Base-by-base conservation (phyloP, 2,113 vertebrate species). In the Nesogale talazaci region DNA sequence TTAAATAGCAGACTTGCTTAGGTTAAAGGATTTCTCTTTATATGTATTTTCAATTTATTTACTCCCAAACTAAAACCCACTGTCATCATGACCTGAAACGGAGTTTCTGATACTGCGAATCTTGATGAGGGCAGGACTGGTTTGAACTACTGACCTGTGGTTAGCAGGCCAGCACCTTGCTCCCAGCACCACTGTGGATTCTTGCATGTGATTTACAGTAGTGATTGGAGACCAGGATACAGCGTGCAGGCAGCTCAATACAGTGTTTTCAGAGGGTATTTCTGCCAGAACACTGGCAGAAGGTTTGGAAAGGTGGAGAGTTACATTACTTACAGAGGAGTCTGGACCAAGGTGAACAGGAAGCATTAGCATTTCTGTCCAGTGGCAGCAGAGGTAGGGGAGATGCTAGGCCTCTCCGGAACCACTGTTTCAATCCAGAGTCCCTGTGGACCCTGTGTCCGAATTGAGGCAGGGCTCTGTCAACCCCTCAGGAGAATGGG, bases 361-460 rank as follows among this genome's bases (percentile, higher is more conserved):
- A 11, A 31, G 29, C n/a, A 29, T 34, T 40, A 0, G 46, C 46
- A 52, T 76, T 80, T 38, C 63, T 87, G 42, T 31, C 74, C 16
- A 6, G 15, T 6, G 19, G 56, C 9, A 20, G 57, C 5, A 29
- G 42, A 8, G 1, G 10, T 3, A 9, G n/a, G 31, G 15, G 7
- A 0, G 4, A n/a, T 6, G 31, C 40, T 77, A 0, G 4, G 16
- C 87, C 90, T 94, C 38, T 27, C 1, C 87, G 87, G 94, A 65
- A 94, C 85, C 83, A 17, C 34, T 20, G 75, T 94, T 88, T 20
- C 7, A 86, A 46, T 15, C 52, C 59, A 87, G 92, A 88, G 82
- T 31, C 74, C 3, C 9, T 89, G 46, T 52, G 46, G 46, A 52
- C 46, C 46, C 14, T 52, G 46, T 52, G 46, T 12, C 46, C 14